Percentiles rank a stretch among this genome's conserved stretches.
Evolutionary conservation across 2,888 invertebrate species (phyloP).

Genomic region (Oligia latruncula): DNA sequence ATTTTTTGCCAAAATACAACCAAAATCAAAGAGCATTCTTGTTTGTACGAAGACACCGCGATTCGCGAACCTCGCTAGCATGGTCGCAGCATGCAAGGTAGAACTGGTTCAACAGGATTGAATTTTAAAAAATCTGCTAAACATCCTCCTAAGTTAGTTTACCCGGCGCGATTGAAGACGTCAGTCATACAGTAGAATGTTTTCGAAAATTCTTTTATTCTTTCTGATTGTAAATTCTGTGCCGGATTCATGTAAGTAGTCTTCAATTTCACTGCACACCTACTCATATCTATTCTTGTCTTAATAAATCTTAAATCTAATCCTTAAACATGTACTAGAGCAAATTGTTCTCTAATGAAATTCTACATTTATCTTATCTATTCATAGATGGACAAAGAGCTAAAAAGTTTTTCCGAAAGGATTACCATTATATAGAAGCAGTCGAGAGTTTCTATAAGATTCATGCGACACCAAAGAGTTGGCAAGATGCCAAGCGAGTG

Average conservation of each 20-base stretch:
- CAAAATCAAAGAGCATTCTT: background rate
- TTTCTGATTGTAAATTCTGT: slow-evolving; percentile 39
- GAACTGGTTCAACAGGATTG: slow-evolving; percentile 1
- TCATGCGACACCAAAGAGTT: slow-evolving; percentile 3
- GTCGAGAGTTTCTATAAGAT: slow-evolving; percentile 32
- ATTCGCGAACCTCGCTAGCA: background rate
- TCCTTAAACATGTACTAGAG: background rate
- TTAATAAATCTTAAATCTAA: too few species aligned
- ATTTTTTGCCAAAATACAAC: background rate
- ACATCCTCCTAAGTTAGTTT: background rate
- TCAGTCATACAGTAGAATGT: slow-evolving; percentile 35
- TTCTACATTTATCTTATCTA: background rate
- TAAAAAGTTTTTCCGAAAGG: slow-evolving; percentile 63
- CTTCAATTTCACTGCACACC: background rate
- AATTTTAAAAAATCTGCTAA: too few species aligned
- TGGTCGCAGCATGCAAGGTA: too few species aligned
- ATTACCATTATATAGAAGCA: slow-evolving; percentile 66
- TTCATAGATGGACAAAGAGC: slow-evolving; percentile 37
- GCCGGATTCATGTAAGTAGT: slow-evolving; percentile 52
- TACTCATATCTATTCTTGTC: background rate
- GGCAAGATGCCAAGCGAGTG: slow-evolving; percentile 14
- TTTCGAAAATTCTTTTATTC: slow-evolving; percentile 31
- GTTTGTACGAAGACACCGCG: background rate
- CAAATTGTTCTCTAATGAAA: background rate
- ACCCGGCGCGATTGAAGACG: background rate